Conservation (phyloP, 2,797 vertebrate genomes). For the Cynopterus sphinx region DNA sequence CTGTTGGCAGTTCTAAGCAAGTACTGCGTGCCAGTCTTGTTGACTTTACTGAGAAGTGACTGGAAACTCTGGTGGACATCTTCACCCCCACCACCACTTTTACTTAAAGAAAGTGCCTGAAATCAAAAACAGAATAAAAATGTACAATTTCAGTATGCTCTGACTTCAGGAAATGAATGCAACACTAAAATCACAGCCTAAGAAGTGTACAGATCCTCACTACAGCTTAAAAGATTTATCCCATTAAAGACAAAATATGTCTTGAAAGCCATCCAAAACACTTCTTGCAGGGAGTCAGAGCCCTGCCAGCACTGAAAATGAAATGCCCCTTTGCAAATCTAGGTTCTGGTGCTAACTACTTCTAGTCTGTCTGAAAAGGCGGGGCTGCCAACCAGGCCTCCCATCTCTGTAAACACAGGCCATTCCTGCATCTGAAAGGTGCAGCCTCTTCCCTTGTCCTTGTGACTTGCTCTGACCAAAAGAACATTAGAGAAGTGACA, state of each 20-base stretch:
- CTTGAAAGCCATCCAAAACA: not conserved
- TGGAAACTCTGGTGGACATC: slow-evolving; percentile 81
- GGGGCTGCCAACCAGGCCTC: too few species aligned
- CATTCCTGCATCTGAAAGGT: not conserved
- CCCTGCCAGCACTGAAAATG: too few species aligned
- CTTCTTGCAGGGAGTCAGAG: not conserved
- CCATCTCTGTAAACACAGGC: not conserved
- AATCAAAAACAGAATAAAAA: slow-evolving; percentile 40
- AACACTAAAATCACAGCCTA: not conserved
- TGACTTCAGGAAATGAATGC: not conserved
- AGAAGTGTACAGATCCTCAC: not conserved
- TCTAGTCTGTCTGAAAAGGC: not conserved
- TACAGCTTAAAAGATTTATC: not conserved
- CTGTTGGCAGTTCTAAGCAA: slow-evolving; percentile 91
- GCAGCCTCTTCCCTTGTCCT: not conserved
- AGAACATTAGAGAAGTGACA: not conserved
- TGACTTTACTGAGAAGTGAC: slow-evolving; percentile 87
- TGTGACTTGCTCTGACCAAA: not conserved
- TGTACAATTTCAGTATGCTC: not conserved
- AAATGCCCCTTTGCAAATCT: not conserved
- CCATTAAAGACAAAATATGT: not conserved
- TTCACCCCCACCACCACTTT: not conserved
- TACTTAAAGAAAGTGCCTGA: slow-evolving; percentile 82
- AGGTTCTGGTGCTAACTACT: not conserved
- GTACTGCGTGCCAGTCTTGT: slow-evolving; percentile 85